Evolutionary conservation across 2,797 vertebrate genomes (phyloP), one percentile per base, ranked within the genome.

Genomic region (Neosilurus hyrtlii): DNA sequence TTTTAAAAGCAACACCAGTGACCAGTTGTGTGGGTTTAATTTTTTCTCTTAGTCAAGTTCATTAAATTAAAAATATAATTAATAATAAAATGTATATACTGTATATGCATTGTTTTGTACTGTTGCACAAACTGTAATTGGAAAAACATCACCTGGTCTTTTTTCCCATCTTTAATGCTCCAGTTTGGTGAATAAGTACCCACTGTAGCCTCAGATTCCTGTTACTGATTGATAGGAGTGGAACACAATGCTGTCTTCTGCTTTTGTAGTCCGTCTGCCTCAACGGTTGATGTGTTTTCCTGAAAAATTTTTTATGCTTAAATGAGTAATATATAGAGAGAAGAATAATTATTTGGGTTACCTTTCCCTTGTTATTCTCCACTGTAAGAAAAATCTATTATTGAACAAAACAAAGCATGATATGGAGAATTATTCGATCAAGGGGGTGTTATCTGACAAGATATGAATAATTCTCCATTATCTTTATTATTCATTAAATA

Each of bases 91-190:
- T 30, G 30, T 30, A 30, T 30, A 30, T 26, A 6, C 74, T 62
- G 1, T 16, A 12, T 5, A 1, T 12, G 30, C 16, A 24, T 26
- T 72, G n/a, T 57, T 26, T 49, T 49, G 24, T 62, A 62, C 14
- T 43, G 6, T 0, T 49, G 22, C 16, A 49, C 4, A 77, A 77
- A 62, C 57, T 43, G 26, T 59, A 11, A 37, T 22, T 22, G 0
- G 70, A 54, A 30, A 73, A 70, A 49, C 67, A 51, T 70, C 43
- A 70, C 43, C 43, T 49, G 37, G 35, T 49, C 67, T 51, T 70
- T 70, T 49, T 70, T 49, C 43, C 20, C 2, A 5, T 43, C 66
- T 22, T 71, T n/a, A 49, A 9, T 16, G 20, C 4, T 49, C 15
- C 12, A 77, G 57, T 76, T 7, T 61, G 56, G 20, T 43, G 73